Conservation (phyloP, 2,797 vertebrate genomes). For the Mormyrops attenuatus region DNA sequence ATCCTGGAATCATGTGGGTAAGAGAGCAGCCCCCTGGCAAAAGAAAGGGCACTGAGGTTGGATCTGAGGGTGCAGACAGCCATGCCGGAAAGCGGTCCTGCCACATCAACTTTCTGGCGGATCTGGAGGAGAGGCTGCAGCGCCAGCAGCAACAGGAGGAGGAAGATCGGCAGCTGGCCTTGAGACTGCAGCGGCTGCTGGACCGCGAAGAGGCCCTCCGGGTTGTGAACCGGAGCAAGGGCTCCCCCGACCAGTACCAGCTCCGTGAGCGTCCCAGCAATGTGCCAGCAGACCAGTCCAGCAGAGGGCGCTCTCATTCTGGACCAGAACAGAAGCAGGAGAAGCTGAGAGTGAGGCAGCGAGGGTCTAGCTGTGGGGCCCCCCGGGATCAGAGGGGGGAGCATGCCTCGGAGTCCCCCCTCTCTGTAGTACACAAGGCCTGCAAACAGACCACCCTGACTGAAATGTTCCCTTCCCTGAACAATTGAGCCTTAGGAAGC, state of each 20-base stretch:
- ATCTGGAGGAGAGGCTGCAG: constrained; percentile 61
- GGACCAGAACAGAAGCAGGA: constrained; percentile 2
- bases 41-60: constrained; percentile 41
- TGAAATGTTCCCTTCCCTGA: constrained; percentile 45
- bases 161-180: constrained; percentile 74
- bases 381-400: not conserved
- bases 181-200: constrained; percentile 73
- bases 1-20: not conserved
- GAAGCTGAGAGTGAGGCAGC: not conserved
- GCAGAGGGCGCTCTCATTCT: not conserved
- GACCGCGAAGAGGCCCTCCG: constrained; percentile 58
- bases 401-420: not conserved
- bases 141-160: constrained; percentile 74
- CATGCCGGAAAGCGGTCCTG: constrained; percentile 33
- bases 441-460: constrained; percentile 52
- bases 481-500: constrained; percentile 34
- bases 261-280: constrained; percentile 53
- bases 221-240: constrained; percentile 71
- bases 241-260: constrained; percentile 70
- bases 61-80: not conserved
- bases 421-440: constrained; percentile 13
- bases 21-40: constrained; percentile 27
- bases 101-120: not conserved
- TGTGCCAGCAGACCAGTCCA: not conserved
- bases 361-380: not conserved